Percentiles rank a stretch among this genome's conserved stretches.
Evolutionary conservation across 2,797 vertebrate species (phyloP).

Genomic region (Sternarchorhynchus goeldii): DNA sequence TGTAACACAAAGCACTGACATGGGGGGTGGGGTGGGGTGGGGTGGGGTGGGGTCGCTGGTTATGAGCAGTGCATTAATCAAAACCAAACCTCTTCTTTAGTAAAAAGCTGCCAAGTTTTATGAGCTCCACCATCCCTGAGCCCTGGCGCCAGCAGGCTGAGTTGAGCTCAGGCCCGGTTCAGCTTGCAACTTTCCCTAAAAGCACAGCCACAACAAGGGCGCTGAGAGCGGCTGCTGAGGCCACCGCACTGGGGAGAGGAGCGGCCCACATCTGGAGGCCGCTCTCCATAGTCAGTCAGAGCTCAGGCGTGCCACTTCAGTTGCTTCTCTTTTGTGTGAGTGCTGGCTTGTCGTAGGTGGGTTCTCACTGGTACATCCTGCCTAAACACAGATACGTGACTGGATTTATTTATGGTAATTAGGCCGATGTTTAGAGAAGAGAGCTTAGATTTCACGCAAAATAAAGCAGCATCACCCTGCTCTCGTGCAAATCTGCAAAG

Average conservation of each 20-base stretch:
- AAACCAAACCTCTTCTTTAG: slow-evolving; percentile 62
- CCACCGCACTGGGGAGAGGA: too few relatives aligned
- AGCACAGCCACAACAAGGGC: background rate
- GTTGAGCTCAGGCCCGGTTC: slow-evolving; percentile 60
- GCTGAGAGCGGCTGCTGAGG: too few relatives aligned
- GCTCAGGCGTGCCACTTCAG: too few relatives aligned
- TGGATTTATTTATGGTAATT: background rate
- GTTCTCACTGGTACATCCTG: background rate
- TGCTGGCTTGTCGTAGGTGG: background rate
- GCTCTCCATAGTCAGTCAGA: too few relatives aligned
- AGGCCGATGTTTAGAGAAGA: slow-evolving; percentile 4
- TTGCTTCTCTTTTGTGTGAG: too few relatives aligned
- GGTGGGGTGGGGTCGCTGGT: background rate
- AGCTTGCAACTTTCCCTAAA: background rate
- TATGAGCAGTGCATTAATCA: slow-evolving; percentile 60
- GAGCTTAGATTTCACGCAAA: slow-evolving; percentile 12
- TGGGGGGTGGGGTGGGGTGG: too few relatives aligned
- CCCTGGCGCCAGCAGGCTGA: slow-evolving; percentile 58
- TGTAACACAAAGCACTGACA: too few relatives aligned
- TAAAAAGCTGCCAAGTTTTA: slow-evolving; percentile 65
- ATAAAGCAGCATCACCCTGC: background rate
- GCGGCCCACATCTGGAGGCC: too few relatives aligned
- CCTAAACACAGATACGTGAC: background rate
- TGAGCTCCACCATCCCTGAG: slow-evolving; percentile 62
- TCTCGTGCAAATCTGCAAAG: too few relatives aligned